Percentiles rank a stretch among this genome's conserved stretches.
phyloP scores from a whole-genome alignment of 2,797 vertebrate species.

The Rhinogobio ventralis region DNA sequence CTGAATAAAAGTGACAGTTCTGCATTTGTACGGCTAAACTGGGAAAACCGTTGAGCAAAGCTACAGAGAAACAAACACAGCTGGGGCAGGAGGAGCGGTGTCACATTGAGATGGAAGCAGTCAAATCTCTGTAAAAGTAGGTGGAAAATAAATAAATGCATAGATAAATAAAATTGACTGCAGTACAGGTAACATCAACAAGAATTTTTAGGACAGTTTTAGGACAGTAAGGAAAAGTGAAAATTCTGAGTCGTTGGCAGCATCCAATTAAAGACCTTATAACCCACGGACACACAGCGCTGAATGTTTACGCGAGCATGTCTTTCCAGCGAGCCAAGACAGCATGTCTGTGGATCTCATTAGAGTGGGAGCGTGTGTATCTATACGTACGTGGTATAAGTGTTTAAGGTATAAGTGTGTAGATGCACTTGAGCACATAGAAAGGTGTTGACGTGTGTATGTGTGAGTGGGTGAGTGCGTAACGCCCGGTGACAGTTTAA shows the following conservation, averaged over 20 bases:
- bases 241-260: conserved; percentile 41
- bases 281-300: conserved; percentile 64
- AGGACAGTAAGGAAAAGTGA: conserved; percentile 12
- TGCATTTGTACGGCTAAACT: conserved; percentile 52
- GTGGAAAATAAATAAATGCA: conserved; percentile 8
- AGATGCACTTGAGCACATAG: background rate
- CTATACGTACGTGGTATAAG: conserved; percentile 56
- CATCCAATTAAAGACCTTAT: conserved; percentile 67
- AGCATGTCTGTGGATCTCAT: conserved; percentile 68
- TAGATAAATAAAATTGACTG: background rate
- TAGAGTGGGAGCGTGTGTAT: conserved; percentile 57
- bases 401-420: conserved; percentile 41
- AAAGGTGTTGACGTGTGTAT: conserved; percentile 56
- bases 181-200: conserved; percentile 19
- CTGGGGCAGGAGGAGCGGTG: background rate
- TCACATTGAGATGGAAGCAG: conserved; percentile 1
- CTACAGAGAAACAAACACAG: conserved; percentile 17
- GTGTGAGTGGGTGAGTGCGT: conserved; percentile 1
- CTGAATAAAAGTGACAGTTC: conserved; percentile 67
- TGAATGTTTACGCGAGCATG: conserved; percentile 70
- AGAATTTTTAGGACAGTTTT: conserved; percentile 25
- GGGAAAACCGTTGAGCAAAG: conserved; percentile 14
- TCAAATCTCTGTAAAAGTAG: conserved; percentile 36
- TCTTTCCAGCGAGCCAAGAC: conserved; percentile 56
- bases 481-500: conserved; percentile 59